Base-by-base conservation (phyloP, 2,797 vertebrate genomes). In the Naso thynnoides region DNA sequence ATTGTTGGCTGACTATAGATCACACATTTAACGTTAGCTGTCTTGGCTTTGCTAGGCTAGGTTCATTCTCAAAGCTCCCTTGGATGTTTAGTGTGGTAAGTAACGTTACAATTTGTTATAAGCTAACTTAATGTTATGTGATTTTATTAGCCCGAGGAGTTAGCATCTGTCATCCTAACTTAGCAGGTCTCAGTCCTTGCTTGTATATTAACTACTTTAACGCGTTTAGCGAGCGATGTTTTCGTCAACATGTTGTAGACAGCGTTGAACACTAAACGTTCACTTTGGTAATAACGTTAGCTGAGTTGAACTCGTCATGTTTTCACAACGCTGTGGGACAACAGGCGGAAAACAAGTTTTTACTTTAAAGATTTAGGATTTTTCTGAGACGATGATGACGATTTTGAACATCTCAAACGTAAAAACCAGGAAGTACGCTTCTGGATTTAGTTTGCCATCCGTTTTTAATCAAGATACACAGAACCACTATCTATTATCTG, bases 11-110 rank as follows among this genome's bases (percentile, higher is more conserved):
- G 8, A 27, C 61, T 33, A 26, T 33, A 8, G n/a, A 24, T 36
- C 14, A 36, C 44, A 39, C 5, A 0, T 26, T 48, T 74, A n/a
- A n/a, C n/a, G n/a, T n/a, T n/a, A 57, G 48, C n/a, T 70, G 4
- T 23, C 15, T 75, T 53, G 57, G 48, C 27, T 49, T 19, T 11
- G 55, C 59, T 54, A 8, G 42, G 55, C 59, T 54, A 8, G 42
- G 16, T 69, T 73, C 26, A 59, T 38, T 23, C 2, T 18, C 44
- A 19, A 36, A 72, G 39, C 52, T 55, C 52, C 57, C 24, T 86
- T 90, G 89, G 86, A 92, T 92, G 92, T 76, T 88, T 56, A 75
- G 54, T 80, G 83, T 58, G 88, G 92, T 93, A 60, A 87, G 92
- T 92, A n/a, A n/a, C n/a, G n/a, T n/a, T n/a, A 64, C 33, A 57